phyloP scores from a whole-genome alignment of 2,113 vertebrate genomes.

The Elaphurus davidianus region DNA sequence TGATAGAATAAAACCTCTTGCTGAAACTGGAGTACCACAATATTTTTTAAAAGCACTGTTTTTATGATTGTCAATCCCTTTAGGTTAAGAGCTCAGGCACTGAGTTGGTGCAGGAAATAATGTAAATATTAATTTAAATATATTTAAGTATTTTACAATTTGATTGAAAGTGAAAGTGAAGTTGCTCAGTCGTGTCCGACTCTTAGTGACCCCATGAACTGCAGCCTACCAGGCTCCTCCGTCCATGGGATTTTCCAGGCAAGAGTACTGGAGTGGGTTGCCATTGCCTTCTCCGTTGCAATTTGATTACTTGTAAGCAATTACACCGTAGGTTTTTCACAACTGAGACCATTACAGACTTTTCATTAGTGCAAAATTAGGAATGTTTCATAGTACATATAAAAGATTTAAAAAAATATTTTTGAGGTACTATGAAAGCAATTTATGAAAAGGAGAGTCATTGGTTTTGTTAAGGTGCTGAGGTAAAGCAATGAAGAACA shows the following conservation, averaged over 20 bases:
- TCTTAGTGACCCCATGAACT: too few species aligned
- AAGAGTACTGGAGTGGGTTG: too few species aligned
- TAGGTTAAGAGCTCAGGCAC: neutral
- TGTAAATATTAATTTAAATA: neutral
- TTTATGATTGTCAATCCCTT: neutral
- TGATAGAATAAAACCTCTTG: slow-evolving; percentile 4
- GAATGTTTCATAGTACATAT: neutral
- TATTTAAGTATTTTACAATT: neutral
- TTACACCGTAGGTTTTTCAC: neutral
- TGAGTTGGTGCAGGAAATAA: neutral
- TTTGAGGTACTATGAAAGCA: neutral
- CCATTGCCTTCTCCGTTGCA: neutral
- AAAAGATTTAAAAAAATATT: neutral
- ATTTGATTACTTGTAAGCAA: neutral
- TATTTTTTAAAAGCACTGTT: neutral
- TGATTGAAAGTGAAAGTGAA: neutral
- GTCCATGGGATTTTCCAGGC: too few species aligned
- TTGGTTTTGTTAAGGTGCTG: neutral
- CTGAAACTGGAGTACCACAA: neutral
- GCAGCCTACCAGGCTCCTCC: too few species aligned
- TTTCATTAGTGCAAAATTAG: neutral
- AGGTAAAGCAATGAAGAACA: neutral
- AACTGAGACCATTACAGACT: neutral
- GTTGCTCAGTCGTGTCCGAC: too few species aligned
- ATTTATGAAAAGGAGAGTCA: neutral